Conservation (phyloP, 2,797 vertebrate genomes). For the Eupleurogrammus muticus region DNA sequence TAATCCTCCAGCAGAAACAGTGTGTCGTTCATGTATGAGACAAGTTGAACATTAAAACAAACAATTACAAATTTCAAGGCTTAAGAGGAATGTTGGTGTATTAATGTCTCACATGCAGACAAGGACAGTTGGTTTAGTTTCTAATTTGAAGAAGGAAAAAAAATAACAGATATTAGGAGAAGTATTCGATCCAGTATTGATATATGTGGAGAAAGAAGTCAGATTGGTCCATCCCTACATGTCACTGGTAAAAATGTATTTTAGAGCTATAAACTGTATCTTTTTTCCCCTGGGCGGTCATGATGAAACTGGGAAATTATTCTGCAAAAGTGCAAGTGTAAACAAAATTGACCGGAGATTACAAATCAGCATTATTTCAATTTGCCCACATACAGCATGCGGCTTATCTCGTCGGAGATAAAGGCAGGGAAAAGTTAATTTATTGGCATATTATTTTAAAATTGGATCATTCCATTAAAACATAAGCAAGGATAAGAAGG, state of each 20-base stretch:
- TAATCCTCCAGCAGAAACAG: too few species aligned
- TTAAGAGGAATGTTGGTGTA: not conserved
- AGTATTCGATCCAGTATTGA: not conserved
- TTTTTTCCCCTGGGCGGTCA: slow-evolving; percentile 3
- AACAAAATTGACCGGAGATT: slow-evolving; percentile 54
- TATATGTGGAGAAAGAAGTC: not conserved
- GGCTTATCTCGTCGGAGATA: slow-evolving; percentile 44
- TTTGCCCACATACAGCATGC: slow-evolving; percentile 40
- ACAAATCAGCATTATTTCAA: slow-evolving; percentile 58
- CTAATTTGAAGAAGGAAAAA: not conserved
- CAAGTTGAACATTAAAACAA: not conserved
- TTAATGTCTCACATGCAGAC: not conserved
- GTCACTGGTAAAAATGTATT: not conserved
- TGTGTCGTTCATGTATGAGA: not conserved
- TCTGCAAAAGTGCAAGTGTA: slow-evolving; percentile 47
- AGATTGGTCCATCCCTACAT: not conserved
- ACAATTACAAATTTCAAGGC: not conserved
- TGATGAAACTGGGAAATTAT: slow-evolving; percentile 38
- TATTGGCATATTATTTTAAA: slow-evolving; percentile 39
- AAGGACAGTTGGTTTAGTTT: too few species aligned
- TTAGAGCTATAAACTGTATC: not conserved
- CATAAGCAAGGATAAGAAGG: slow-evolving; percentile 8
- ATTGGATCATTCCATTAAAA: slow-evolving; percentile 40
- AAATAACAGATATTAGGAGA: not conserved
- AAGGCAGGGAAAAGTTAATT: slow-evolving; percentile 43